Conservation (phyloP, 1,140 invertebrate species). For the Ctenoplectra terminalis region DNA sequence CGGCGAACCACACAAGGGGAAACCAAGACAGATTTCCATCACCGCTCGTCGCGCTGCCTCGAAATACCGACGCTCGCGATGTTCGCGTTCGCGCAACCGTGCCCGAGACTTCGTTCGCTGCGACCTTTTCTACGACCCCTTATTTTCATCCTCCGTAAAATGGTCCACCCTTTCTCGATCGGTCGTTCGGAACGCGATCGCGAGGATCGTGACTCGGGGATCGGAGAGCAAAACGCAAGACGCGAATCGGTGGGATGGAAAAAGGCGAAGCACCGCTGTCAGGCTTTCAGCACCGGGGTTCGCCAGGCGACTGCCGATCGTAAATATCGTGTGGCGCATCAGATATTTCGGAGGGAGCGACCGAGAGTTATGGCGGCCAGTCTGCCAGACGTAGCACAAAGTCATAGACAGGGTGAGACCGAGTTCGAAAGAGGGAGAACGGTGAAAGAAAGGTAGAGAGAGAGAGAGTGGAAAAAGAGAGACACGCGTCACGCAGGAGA, state of each 20-base stretch:
- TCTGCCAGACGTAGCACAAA: constrained; percentile 59
- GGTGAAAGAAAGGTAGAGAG: neutral
- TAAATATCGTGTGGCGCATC: constrained; percentile 72
- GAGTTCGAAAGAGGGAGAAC: constrained; percentile 18
- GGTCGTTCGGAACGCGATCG: neutral
- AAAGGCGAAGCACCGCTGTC: constrained; percentile 55
- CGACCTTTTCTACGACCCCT: no score
- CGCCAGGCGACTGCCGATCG: constrained; percentile 66
- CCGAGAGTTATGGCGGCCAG: constrained; percentile 71
- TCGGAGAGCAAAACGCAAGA: constrained; percentile 10
- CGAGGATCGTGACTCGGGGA: constrained; percentile 5
- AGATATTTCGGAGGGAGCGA: constrained; percentile 71
- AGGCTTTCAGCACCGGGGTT: constrained; percentile 65
- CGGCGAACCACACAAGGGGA: no score
- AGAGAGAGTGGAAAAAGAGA: neutral
- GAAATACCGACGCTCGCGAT: no score
- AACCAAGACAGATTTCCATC: no score
- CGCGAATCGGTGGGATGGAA: constrained; percentile 9
- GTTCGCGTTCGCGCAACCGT: constrained; percentile 56
- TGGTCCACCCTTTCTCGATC: neutral
- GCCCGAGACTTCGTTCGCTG: neutral
- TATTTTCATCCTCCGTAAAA: no score
- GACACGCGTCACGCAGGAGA: constrained; percentile 16
- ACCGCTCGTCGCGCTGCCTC: no score
- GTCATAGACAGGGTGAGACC: constrained; percentile 56